Conservation (phyloP, 2,888 invertebrate genomes). For the Eumerus sabulonum region DNA sequence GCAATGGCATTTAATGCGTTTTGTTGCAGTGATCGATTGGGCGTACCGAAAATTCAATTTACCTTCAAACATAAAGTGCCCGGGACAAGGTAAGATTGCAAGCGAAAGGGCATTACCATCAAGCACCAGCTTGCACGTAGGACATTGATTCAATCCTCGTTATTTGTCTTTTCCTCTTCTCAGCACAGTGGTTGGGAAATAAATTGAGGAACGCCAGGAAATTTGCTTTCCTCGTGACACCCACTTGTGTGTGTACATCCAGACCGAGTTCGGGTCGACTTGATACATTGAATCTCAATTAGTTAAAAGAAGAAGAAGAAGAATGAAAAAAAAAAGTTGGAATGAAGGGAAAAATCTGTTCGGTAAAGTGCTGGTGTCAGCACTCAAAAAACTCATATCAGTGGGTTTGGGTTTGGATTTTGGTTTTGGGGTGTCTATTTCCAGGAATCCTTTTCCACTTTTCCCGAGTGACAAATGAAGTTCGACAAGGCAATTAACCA, state of each 20-base stretch:
- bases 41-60: slow-evolving; percentile 56
- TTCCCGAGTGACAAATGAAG: no score
- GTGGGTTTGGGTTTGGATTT: background rate
- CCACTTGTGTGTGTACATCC: slow-evolving; percentile 10
- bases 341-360: background rate
- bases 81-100: slow-evolving; percentile 40
- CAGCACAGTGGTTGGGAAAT: slow-evolving; percentile 25
- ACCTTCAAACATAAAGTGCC: slow-evolving; percentile 44
- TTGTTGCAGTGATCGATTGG: slow-evolving; percentile 54
- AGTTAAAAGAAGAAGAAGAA: slow-evolving; percentile 38
- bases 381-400: no score
- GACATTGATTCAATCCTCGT: slow-evolving; percentile 13
- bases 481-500: no score
- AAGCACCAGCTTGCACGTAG: slow-evolving; percentile 30
- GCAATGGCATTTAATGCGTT: slow-evolving; percentile 60
- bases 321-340: no score
- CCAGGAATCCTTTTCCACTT: no score
- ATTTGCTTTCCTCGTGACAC: slow-evolving; percentile 18
- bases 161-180: slow-evolving; percentile 12
- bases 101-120: slow-evolving; percentile 29
- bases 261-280: slow-evolving; percentile 14
- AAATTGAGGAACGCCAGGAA: slow-evolving; percentile 38
- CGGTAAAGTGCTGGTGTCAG: background rate
- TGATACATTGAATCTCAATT: slow-evolving; percentile 61
- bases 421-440: no score